phyloP scores from a whole-genome alignment of 2,113 vertebrate genomes.

The Prochilodus magdalenae region DNA sequence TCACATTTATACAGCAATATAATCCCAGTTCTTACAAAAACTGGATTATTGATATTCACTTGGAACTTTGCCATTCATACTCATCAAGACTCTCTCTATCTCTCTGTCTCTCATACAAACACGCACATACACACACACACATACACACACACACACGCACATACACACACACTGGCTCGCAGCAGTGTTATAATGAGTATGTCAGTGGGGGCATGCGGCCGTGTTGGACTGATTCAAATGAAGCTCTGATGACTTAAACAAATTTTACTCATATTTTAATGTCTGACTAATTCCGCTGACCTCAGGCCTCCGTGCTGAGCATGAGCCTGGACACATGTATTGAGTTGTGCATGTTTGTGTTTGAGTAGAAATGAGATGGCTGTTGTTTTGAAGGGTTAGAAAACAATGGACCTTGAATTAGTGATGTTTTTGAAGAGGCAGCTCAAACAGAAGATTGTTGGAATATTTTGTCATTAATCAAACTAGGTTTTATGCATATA shows the following conservation, averaged over 20 bases:
- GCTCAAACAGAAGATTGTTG: not conserved
- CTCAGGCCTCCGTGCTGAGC: slow-evolving; percentile 33
- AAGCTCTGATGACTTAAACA: slow-evolving; percentile 51
- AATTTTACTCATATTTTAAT: slow-evolving; percentile 51
- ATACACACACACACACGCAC: slow-evolving; percentile 22
- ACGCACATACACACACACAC: slow-evolving; percentile 11
- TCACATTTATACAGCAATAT: not conserved
- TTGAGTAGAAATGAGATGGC: not conserved
- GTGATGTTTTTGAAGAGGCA: not conserved
- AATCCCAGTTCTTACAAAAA: not conserved
- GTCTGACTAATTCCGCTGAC: slow-evolving; percentile 52
- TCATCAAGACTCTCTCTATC: not conserved
- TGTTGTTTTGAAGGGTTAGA: not conserved
- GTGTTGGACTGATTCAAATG: slow-evolving; percentile 39
- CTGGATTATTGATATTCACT: not conserved
- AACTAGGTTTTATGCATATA: not conserved
- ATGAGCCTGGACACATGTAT: slow-evolving; percentile 5
- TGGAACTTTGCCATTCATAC: not conserved
- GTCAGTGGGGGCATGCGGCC: slow-evolving; percentile 34
- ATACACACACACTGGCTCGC: slow-evolving; percentile 36
- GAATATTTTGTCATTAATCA: not conserved
- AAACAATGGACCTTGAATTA: not conserved
- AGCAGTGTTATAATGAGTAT: slow-evolving; percentile 57
- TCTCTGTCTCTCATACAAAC: slow-evolving; percentile 12
- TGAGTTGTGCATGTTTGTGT: slow-evolving; percentile 5